Evolutionary conservation across 2,888 invertebrate genomes (phyloP).

Genomic region (Griposia aprilina): DNA sequence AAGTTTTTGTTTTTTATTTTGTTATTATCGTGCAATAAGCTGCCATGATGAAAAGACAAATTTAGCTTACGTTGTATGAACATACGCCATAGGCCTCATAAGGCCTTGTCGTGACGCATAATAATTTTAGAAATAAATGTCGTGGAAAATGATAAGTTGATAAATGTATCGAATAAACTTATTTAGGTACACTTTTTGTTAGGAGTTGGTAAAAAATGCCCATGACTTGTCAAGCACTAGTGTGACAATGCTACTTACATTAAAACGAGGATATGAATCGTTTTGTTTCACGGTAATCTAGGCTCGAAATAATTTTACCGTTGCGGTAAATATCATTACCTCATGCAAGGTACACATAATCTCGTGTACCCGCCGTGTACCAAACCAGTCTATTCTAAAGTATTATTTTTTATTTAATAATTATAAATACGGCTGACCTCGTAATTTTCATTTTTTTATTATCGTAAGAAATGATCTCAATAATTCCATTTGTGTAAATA

Average conservation of each 20-base stretch:
- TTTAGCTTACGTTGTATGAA: constrained; percentile 40
- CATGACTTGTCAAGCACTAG: constrained; percentile 50
- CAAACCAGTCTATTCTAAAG: constrained; percentile 88
- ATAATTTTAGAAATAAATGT: constrained; percentile 30
- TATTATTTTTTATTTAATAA: constrained; percentile 86
- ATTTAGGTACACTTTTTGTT: constrained; percentile 3
- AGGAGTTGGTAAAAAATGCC: constrained; percentile 33
- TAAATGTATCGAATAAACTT: neutral
- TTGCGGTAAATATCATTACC: constrained; percentile 77
- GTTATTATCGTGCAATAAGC: constrained; percentile 73
- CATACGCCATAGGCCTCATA: constrained; percentile 9
- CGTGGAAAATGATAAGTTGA: constrained; percentile 14
- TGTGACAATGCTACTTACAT: constrained; percentile 62
- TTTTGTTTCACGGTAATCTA: constrained; percentile 65
- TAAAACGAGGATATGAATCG: constrained; percentile 62
- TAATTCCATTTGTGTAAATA: constrained; percentile 90
- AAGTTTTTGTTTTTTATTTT: constrained; percentile 60
- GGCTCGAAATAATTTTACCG: constrained; percentile 63
- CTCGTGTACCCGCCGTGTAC: constrained; percentile 77
- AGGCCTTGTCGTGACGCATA: constrained; percentile 28
- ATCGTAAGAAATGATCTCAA: constrained; percentile 90
- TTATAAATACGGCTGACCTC: constrained; percentile 80
- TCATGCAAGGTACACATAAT: constrained; percentile 77
- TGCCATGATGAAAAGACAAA: constrained; percentile 63
- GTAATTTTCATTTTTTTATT: constrained; percentile 83